phyloP scores from a whole-genome alignment of 2,113 vertebrate species.

The Podarcis cretensis region DNA sequence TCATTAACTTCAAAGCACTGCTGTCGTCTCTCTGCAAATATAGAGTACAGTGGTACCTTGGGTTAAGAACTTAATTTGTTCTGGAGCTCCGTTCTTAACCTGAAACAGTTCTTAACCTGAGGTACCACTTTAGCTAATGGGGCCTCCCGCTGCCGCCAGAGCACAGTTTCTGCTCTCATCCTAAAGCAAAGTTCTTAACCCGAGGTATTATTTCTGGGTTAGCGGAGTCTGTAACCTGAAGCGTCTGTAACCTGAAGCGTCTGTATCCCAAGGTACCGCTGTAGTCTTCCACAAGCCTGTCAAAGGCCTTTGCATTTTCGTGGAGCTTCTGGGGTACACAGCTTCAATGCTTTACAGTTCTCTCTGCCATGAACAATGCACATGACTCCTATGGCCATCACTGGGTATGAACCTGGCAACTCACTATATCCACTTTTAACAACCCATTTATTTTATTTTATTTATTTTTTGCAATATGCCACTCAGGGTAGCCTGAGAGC shows the following conservation, averaged over 20 bases:
- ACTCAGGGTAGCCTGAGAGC: background rate
- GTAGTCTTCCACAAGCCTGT: background rate
- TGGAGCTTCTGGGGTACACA: background rate
- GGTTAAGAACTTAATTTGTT: too few relatives aligned
- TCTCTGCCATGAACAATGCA: background rate
- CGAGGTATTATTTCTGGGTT: too few relatives aligned
- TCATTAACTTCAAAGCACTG: background rate
- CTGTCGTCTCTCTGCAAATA: background rate
- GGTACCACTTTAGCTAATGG: too few relatives aligned
- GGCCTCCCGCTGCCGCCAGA: too few relatives aligned
- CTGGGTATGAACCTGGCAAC: background rate
- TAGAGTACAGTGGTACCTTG: background rate
- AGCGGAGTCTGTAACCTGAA: too few relatives aligned
- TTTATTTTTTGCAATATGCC: background rate
- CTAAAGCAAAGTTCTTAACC: too few relatives aligned
- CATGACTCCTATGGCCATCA: background rate
- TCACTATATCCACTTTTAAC: background rate
- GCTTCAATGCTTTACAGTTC: background rate
- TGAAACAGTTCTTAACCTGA: too few relatives aligned
- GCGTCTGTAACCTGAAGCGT: too few relatives aligned
- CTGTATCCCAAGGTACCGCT: too few relatives aligned
- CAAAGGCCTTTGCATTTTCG: background rate
- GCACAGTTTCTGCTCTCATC: too few relatives aligned
- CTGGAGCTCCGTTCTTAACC: too few relatives aligned
- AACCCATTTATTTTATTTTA: background rate